phyloP scores from a whole-genome alignment of 2,797 vertebrate genomes.

The Anableps anableps region DNA sequence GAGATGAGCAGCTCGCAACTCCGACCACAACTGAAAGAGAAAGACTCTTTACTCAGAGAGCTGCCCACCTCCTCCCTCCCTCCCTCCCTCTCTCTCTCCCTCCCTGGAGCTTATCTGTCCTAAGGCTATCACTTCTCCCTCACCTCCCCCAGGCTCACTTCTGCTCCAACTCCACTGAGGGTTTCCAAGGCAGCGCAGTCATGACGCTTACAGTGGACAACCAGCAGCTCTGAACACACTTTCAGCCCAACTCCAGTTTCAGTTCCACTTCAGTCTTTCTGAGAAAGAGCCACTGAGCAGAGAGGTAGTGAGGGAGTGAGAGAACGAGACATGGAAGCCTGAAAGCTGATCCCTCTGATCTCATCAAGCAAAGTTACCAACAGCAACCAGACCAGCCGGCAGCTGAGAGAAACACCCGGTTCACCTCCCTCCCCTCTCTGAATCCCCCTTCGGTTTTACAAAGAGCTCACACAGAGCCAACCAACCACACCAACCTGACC shows the following conservation, averaged over 20 bases:
- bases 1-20: constrained; percentile 46
- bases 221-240: constrained; percentile 38
- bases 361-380: constrained; percentile 79
- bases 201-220: constrained; percentile 40
- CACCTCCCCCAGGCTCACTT: constrained; percentile 39
- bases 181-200: constrained; percentile 64
- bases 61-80: constrained; percentile 52
- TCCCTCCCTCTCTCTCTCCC: constrained; percentile 41
- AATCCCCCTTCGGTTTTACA: constrained; percentile 47
- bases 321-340: constrained; percentile 48
- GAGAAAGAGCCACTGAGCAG: constrained; percentile 19
- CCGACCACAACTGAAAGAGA: constrained; percentile 57
- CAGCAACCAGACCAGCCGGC: constrained; percentile 72
- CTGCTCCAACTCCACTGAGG: constrained; percentile 51
- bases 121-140: constrained; percentile 70
- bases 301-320: constrained; percentile 3
- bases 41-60: constrained; percentile 57
- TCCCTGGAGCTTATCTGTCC: constrained; percentile 78
- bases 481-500: constrained; percentile 31
- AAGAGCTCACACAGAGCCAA: constrained; percentile 54
- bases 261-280: constrained; percentile 58
- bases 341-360: constrained; percentile 81
- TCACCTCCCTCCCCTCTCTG: constrained; percentile 50
- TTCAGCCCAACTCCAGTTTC: constrained; percentile 56
- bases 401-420: constrained; percentile 67